Conservation (phyloP, 2,113 vertebrate species). For the Psilopogon haemacephalus region DNA sequence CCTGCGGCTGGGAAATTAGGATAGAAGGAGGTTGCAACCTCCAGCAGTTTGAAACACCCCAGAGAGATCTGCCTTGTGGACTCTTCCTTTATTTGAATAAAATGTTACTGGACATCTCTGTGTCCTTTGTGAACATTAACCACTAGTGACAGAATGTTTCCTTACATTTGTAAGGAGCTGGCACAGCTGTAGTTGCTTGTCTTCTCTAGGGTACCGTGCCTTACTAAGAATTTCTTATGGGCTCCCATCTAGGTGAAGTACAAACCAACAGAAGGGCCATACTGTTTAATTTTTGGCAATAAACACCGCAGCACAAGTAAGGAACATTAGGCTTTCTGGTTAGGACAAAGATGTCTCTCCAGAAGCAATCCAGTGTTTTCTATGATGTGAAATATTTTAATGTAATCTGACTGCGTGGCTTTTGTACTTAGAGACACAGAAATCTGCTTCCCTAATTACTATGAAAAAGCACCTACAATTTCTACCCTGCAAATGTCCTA, state of each 20-base stretch:
- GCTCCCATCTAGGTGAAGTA: background rate
- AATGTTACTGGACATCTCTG: too few species aligned
- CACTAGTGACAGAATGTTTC: too few species aligned
- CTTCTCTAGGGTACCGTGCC: background rate
- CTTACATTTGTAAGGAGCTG: background rate
- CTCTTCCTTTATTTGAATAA: too few species aligned
- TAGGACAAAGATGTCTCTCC: background rate
- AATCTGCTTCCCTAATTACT: background rate
- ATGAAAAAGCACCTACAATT: background rate
- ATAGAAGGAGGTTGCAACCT: too few species aligned
- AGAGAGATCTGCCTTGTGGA: too few species aligned
- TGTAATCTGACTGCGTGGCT: background rate
- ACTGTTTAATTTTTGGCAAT: background rate
- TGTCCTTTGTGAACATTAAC: too few species aligned
- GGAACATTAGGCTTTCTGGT: background rate
- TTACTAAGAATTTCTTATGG: background rate
- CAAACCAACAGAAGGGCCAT: background rate
- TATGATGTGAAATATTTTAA: background rate
- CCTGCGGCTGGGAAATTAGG: too few species aligned
- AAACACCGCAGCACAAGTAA: background rate
- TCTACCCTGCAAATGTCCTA: background rate
- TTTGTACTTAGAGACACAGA: background rate
- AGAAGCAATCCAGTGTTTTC: background rate
- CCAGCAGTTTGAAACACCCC: too few species aligned
- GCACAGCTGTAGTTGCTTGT: background rate